phyloP scores from a whole-genome alignment of 2,888 invertebrate species.

The Tiphia femorata region DNA sequence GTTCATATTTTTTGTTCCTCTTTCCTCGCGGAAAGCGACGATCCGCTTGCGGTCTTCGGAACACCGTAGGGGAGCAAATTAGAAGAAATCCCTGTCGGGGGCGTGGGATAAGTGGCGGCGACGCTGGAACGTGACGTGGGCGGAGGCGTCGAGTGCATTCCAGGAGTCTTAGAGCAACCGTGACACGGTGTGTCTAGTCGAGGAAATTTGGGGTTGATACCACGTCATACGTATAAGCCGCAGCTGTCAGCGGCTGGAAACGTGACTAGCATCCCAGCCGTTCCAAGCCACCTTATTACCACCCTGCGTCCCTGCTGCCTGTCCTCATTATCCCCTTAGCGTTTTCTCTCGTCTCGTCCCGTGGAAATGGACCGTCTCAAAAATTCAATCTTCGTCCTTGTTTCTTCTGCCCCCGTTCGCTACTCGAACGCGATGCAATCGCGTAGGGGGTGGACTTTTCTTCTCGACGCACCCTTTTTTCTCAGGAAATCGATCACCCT shows the following conservation, averaged over 20 bases:
- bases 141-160: conserved; percentile 61
- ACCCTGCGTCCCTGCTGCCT: conserved; percentile 57
- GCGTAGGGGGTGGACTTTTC: neutral
- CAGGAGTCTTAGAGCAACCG: conserved; percentile 60
- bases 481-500: too few relatives aligned
- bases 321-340: conserved; percentile 64
- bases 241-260: conserved; percentile 68
- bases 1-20: too few relatives aligned
- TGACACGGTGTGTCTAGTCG: conserved; percentile 61
- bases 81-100: conserved; percentile 9
- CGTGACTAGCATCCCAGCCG: conserved; percentile 67
- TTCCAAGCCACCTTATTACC: conserved; percentile 65
- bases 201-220: conserved; percentile 68
- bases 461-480: too few relatives aligned
- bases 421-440: conserved; percentile 2
- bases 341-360: conserved; percentile 52
- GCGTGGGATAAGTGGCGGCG: conserved; percentile 13
- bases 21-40: too few relatives aligned
- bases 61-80: too few relatives aligned
- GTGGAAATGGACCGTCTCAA: conserved; percentile 51
- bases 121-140: conserved; percentile 40
- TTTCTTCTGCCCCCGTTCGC: conserved; percentile 4
- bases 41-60: too few relatives aligned
- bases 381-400: conserved; percentile 58
- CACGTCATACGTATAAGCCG: conserved; percentile 68